These are phyloP conservation scores for Sclerurus mexicanus DNA, from an alignment of 2,113 vertebrate species.

Conservation along the genomic window DNA sequence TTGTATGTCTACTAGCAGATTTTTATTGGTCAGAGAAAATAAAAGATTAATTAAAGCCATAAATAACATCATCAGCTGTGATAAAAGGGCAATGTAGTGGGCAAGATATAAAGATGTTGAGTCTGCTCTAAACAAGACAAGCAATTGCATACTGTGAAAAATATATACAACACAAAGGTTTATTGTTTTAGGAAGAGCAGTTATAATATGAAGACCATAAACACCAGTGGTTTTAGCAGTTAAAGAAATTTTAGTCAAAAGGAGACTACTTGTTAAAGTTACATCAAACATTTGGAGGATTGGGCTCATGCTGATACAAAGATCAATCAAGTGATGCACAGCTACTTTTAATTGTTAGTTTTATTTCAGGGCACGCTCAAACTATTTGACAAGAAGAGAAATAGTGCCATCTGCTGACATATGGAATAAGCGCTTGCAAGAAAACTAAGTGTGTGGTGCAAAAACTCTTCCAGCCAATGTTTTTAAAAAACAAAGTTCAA, in stretches of 20 bases:
- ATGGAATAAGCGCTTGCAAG: background rate
- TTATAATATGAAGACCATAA: slow-evolving; percentile 33
- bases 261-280: slow-evolving; percentile 10
- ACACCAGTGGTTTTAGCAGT: slow-evolving; percentile 4
- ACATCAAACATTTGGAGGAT: slow-evolving; percentile 41
- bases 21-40: slow-evolving; percentile 32
- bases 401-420: slow-evolving; percentile 75
- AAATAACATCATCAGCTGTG: slow-evolving; percentile 30
- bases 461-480: background rate
- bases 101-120: slow-evolving; percentile 19
- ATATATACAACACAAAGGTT: slow-evolving; percentile 26
- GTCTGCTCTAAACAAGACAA: slow-evolving; percentile 39
- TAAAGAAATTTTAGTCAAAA: slow-evolving; percentile 34
- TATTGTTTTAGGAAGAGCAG: slow-evolving; percentile 35
- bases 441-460: background rate
- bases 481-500: background rate
- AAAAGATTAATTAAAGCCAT: slow-evolving; percentile 24
- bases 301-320: slow-evolving; percentile 35
- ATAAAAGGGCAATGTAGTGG: background rate
- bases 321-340: slow-evolving; percentile 37
- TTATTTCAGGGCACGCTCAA: background rate
- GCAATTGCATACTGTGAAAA: slow-evolving; percentile 42
- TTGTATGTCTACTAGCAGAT: background rate
- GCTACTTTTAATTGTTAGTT: slow-evolving; percentile 21
- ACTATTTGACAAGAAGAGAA: slow-evolving; percentile 46